phyloP scores from a whole-genome alignment of 2,797 vertebrate species.

The Bovichtus variegatus region DNA sequence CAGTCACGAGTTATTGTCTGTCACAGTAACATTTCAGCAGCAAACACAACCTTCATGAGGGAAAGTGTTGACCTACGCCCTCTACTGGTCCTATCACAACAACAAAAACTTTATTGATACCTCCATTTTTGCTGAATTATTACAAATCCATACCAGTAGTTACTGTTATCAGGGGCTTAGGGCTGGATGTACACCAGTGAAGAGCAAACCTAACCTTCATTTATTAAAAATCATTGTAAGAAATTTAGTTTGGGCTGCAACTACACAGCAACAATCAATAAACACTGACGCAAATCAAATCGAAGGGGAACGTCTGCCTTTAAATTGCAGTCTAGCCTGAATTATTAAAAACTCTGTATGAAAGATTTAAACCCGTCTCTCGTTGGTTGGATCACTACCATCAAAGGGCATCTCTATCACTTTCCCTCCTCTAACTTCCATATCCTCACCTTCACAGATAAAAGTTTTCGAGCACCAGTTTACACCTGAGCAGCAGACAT shows the following conservation, averaged over 20 bases:
- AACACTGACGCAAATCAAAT: slow-evolving; percentile 40
- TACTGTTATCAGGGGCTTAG: neutral
- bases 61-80: slow-evolving; percentile 7
- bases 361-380: slow-evolving; percentile 7
- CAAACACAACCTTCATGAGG: slow-evolving; percentile 19
- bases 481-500: slow-evolving; percentile 47
- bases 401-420: slow-evolving; percentile 20
- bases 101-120: slow-evolving; percentile 2
- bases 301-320: slow-evolving; percentile 29
- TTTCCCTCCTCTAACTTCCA: neutral
- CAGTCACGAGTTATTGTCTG: neutral
- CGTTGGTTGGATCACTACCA: slow-evolving; percentile 3
- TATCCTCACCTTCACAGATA: slow-evolving; percentile 19
- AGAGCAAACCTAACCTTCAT: slow-evolving; percentile 33
- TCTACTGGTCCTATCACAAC: slow-evolving; percentile 5
- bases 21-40: slow-evolving; percentile 26
- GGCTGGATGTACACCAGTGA: slow-evolving; percentile 14
- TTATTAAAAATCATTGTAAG: slow-evolving; percentile 27
- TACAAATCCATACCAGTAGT: slow-evolving; percentile 13
- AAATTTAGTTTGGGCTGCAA: slow-evolving; percentile 32
- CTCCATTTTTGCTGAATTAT: neutral
- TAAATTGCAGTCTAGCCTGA: slow-evolving; percentile 17
- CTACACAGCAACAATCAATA: slow-evolving; percentile 35
- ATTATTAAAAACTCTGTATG: slow-evolving; percentile 30
- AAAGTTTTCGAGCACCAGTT: slow-evolving; percentile 45